phyloP scores from a whole-genome alignment of 2,797 vertebrate species.

The Leuciscus waleckii region DNA sequence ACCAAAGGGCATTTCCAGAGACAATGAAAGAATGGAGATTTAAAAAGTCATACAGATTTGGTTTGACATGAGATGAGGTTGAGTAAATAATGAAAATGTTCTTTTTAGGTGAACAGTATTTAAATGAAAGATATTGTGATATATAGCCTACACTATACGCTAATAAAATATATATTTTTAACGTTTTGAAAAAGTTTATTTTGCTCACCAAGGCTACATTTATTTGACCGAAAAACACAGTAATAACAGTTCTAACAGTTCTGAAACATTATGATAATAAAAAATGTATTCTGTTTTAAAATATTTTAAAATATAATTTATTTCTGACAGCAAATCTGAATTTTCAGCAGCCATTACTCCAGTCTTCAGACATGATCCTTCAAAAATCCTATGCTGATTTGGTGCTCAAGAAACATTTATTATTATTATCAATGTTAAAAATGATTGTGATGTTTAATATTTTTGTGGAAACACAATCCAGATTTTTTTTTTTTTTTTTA shows the following conservation, averaged over 20 bases:
- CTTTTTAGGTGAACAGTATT: neutral
- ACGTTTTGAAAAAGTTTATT: neutral
- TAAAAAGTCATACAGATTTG: neutral
- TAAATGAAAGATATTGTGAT: neutral
- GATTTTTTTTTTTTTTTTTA: neutral
- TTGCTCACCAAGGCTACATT: no score
- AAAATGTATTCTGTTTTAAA: neutral
- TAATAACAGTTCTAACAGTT: no score
- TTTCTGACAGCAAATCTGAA: neutral
- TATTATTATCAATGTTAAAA: neutral
- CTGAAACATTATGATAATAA: no score
- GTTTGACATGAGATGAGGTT: neutral
- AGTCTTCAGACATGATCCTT: neutral
- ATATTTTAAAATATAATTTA: neutral
- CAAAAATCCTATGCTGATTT: neutral
- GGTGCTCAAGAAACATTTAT: neutral
- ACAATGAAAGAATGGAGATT: no score
- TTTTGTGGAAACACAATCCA: neutral
- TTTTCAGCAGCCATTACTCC: neutral
- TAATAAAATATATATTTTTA: neutral
- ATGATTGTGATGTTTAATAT: neutral
- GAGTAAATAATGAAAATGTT: neutral
- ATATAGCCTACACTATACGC: neutral
- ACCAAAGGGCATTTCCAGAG: neutral
- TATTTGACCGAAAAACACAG: no score